Evolutionary conservation across 2,888 invertebrate genomes (phyloP).

Genomic region (Xanthorhoe designata): DNA sequence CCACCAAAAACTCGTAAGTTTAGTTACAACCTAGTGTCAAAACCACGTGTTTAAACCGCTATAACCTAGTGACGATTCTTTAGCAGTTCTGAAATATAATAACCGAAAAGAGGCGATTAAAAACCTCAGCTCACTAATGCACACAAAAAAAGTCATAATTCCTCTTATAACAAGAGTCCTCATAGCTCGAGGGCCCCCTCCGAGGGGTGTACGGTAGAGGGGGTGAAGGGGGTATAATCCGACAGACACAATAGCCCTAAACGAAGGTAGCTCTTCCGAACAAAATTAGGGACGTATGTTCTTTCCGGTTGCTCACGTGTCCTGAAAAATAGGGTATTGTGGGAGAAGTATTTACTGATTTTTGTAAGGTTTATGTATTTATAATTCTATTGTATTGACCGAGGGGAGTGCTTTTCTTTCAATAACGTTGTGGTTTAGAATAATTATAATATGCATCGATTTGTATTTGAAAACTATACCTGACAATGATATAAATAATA

Average conservation of each 20-base stretch:
- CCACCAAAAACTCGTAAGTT: too few relatives aligned
- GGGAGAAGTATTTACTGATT: constrained; percentile 10
- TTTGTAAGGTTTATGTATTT: background rate
- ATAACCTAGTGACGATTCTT: too few relatives aligned
- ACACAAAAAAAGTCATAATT: constrained; percentile 73
- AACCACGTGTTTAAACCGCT: too few relatives aligned
- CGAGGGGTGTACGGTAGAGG: constrained; percentile 1
- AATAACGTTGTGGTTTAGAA: too few relatives aligned
- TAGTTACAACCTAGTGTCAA: too few relatives aligned
- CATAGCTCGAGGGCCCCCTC: constrained; percentile 45
- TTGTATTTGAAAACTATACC: too few relatives aligned
- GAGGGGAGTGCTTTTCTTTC: too few relatives aligned
- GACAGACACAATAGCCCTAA: constrained; percentile 67
- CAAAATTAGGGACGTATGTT: constrained; percentile 63
- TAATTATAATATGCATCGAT: too few relatives aligned
- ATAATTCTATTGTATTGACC: background rate
- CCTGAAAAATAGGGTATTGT: constrained; percentile 49
- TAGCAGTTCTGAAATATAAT: background rate
- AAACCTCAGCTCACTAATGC: constrained; percentile 57
- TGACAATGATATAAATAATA: too few relatives aligned
- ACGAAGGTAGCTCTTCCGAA: constrained; percentile 64
- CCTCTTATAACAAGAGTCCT: constrained; percentile 66
- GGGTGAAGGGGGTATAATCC: constrained; percentile 60
- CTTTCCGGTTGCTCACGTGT: constrained; percentile 50
- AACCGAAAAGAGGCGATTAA: constrained; percentile 38